phyloP scores from a whole-genome alignment of 2,797 vertebrate species.

The Hephaestus fuliginosus region DNA sequence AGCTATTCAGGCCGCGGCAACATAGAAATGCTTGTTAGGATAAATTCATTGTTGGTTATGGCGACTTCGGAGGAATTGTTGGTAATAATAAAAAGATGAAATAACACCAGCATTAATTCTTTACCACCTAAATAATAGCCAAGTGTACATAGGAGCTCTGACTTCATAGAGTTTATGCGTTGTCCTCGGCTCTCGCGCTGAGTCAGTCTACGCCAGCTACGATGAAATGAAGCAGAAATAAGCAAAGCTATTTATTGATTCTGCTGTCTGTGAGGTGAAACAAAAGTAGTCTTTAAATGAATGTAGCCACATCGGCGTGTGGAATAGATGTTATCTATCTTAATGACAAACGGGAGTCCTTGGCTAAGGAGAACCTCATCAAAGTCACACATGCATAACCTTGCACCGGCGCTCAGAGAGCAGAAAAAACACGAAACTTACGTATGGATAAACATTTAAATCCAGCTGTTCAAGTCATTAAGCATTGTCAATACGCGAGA shows the following conservation, averaged over 20 bases:
- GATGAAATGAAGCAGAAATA: slow-evolving; percentile 73
- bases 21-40: neutral
- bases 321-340: slow-evolving; percentile 78
- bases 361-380: slow-evolving; percentile 78
- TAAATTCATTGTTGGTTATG: neutral
- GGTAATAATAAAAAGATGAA: neutral
- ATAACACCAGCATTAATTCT: neutral
- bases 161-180: slow-evolving; percentile 5
- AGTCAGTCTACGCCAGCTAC: slow-evolving; percentile 46
- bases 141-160: neutral
- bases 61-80: neutral
- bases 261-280: slow-evolving; percentile 71
- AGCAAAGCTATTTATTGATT: slow-evolving; percentile 75
- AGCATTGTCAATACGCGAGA: slow-evolving; percentile 21
- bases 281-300: slow-evolving; percentile 77
- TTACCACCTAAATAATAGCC: slow-evolving; percentile 5
- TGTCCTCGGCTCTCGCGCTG: slow-evolving; percentile 25
- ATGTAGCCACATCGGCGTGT: slow-evolving; percentile 69
- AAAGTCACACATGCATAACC: slow-evolving; percentile 74
- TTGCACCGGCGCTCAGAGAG: slow-evolving; percentile 35
- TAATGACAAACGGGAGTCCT: slow-evolving; percentile 78
- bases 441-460: slow-evolving; percentile 57
- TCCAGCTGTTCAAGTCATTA: slow-evolving; percentile 45
- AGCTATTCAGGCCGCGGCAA: slow-evolving; percentile 1
- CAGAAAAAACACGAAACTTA: slow-evolving; percentile 29